A percentile compares a stretch with the other conserved stretches of the same genome.
Evolutionary conservation across 2,113 vertebrate genomes (phyloP).

Genomic region (Sturnira hondurensis): DNA sequence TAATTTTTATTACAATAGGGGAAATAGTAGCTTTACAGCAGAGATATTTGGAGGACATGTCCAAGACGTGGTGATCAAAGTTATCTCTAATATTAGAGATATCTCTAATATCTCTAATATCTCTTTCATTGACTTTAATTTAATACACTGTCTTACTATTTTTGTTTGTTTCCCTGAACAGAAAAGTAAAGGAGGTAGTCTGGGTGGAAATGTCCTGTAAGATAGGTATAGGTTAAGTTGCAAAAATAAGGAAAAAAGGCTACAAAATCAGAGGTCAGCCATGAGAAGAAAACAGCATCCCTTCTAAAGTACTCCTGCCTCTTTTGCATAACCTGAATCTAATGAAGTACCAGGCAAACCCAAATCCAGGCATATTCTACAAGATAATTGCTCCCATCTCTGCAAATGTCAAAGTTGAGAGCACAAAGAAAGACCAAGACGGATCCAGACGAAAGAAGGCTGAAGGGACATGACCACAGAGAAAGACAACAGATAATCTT

Average conservation of each 20-base stretch:
- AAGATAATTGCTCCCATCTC: neutral
- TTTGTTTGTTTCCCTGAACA: neutral
- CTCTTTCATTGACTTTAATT: neutral
- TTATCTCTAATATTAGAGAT: neutral
- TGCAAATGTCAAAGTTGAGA: neutral
- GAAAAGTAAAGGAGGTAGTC: neutral
- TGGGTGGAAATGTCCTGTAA: neutral
- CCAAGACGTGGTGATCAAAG: neutral
- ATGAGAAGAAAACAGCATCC: neutral
- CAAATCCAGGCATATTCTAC: neutral
- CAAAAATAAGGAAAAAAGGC: neutral
- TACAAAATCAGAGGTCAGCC: neutral
- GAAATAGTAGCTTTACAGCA: neutral
- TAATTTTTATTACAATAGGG: neutral
- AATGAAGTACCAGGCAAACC: neutral
- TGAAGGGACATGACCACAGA: no score
- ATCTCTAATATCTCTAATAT: neutral
- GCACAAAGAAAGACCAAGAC: neutral
- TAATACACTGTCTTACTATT: neutral
- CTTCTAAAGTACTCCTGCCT: neutral
- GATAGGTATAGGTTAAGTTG: neutral
- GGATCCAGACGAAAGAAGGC: no score
- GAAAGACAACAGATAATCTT: no score
- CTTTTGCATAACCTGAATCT: neutral
- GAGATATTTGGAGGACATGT: neutral